Base-by-base conservation (phyloP, 1,140 invertebrate species). In the Streblospio benedicti region DNA sequence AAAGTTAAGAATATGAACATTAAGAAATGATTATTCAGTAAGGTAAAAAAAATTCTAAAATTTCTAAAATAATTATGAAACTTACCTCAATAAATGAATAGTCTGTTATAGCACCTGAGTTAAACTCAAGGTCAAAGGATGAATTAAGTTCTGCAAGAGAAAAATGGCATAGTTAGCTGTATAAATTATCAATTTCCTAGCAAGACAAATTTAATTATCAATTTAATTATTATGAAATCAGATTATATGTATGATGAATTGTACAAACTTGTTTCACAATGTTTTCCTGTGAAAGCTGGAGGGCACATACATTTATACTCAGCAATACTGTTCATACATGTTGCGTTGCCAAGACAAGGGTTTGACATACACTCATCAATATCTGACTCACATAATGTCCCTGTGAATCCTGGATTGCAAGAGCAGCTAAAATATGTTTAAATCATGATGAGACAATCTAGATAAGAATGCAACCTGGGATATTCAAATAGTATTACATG, bases 121-220 rank as follows among this genome's bases (percentile, higher is more conserved):
- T 69, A 65, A 85, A 85, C 20, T 81, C 67, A 45, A 85, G 67
- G 2, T 82, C 60, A 62, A 82, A 85, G 63, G 83, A 74, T 0
- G 77, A 72, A 14, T 74, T 69, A 27, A 80, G 63, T 67, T 79
- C 78, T 78, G 61, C 50, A 67, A 69, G 55, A 51, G 51, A 41
- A n/a, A n/a, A n/a, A n/a, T n/a, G n/a, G n/a, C n/a, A 53, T 60
- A 33, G 50, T 47, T 58, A 28, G 14, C 41, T 25, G 50, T 16
- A 52, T 51, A 32, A 44, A n/a, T n/a, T n/a, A n/a, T n/a, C n/a
- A n/a, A n/a, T n/a, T n/a, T n/a, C n/a, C n/a, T n/a, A n/a, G n/a
- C n/a, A n/a, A n/a, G n/a, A n/a, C 14, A 20, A 20, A 50, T 9
- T 41, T 41, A n/a, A n/a, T 41, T 18, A 41, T 41, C n/a, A n/a